phyloP scores from a whole-genome alignment of 53 echinoderm and acorn worm species.

The Paelopatides confundens region DNA sequence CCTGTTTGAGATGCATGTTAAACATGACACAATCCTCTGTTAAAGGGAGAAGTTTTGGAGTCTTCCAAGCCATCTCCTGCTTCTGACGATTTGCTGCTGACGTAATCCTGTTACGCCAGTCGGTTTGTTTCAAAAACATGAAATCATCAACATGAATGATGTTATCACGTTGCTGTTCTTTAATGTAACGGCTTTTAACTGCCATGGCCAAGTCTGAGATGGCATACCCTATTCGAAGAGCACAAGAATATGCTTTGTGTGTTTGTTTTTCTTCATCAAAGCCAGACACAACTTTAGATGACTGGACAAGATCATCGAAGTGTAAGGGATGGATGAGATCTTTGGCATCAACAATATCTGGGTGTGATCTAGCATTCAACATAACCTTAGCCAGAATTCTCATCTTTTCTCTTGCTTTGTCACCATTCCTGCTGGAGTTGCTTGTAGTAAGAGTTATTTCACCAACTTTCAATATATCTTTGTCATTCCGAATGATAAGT shows the following conservation, averaged over 20 bases:
- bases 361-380: neutral
- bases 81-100: constrained; percentile 24
- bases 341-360: neutral
- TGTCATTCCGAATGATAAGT: constrained; percentile 53
- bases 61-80: constrained; percentile 21
- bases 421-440: constrained; percentile 40
- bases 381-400: constrained; percentile 27
- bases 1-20: constrained; percentile 3
- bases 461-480: constrained; percentile 50
- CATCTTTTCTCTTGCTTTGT: constrained; percentile 48
- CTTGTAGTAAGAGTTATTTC: constrained; percentile 20
- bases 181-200: neutral
- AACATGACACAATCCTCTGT: constrained; percentile 50
- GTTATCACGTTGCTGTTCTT: neutral
- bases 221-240: constrained; percentile 46
- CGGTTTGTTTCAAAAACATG: constrained; percentile 1
- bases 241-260: constrained; percentile 10
- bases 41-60: constrained; percentile 29
- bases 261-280: constrained; percentile 26
- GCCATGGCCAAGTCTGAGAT: constrained; percentile 11
- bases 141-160: constrained; percentile 38
- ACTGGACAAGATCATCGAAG: neutral
- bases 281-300: constrained; percentile 18
- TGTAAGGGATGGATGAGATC: constrained; percentile 5
- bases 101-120: constrained; percentile 8